phyloP scores from a whole-genome alignment of 1,140 invertebrate genomes.

The Euschistus heros region DNA sequence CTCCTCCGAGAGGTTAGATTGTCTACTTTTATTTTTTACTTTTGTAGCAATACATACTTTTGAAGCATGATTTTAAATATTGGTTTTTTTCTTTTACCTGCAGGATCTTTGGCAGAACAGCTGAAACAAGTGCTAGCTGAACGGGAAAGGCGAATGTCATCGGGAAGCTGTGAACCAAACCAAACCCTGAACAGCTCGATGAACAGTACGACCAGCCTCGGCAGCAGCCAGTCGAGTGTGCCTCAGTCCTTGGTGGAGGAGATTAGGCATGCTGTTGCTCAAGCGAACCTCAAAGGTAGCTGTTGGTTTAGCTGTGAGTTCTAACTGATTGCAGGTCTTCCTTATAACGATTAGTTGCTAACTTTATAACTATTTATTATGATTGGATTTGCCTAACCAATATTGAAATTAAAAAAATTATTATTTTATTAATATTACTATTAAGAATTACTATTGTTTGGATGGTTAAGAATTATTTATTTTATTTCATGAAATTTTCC shows the following conservation, averaged over 20 bases:
- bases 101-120: constrained; percentile 66
- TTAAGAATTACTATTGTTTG: too few species aligned
- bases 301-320: not conserved
- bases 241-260: constrained; percentile 52
- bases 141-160: constrained; percentile 49
- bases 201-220: constrained; percentile 21
- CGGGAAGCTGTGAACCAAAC: constrained; percentile 33
- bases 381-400: too few species aligned
- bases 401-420: too few species aligned
- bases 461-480: too few species aligned
- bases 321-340: too few species aligned
- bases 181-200: constrained; percentile 33
- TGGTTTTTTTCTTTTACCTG: not conserved
- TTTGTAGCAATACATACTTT: not conserved
- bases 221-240: constrained; percentile 33
- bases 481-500: too few species aligned
- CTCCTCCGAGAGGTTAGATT: constrained; percentile 1
- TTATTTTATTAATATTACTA: too few species aligned
- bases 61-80: not conserved
- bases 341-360: too few species aligned
- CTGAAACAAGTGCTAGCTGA: constrained; percentile 70
- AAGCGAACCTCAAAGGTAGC: constrained; percentile 52
- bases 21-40: not conserved
- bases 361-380: too few species aligned
- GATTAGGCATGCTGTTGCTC: constrained; percentile 69